These are phyloP conservation scores for Azemiops feae DNA, from an alignment of 2,113 vertebrate species.

Conservation along the genomic window DNA sequence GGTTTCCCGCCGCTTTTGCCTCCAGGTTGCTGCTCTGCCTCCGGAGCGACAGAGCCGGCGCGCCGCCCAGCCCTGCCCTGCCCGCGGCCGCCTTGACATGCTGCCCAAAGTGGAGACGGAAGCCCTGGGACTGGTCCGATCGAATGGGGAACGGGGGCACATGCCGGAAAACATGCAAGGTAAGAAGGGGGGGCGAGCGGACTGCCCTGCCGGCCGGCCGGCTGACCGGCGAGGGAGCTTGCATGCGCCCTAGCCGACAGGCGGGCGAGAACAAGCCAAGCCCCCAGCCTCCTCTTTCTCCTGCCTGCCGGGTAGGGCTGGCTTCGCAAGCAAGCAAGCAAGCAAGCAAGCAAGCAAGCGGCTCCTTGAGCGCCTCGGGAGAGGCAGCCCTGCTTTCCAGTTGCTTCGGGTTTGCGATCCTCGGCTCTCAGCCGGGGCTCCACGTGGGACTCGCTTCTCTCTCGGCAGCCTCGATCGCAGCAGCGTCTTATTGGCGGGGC, in stretches of 20 bases:
- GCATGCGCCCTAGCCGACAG: neutral
- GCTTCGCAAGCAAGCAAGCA: neutral
- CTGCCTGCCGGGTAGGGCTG: neutral
- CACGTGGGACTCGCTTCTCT: neutral
- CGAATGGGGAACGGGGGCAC: constrained; percentile 95
- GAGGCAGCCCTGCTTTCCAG: neutral
- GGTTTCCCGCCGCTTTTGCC: neutral
- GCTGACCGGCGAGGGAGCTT: constrained; percentile 21
- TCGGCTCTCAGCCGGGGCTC: neutral
- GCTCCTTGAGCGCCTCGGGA: neutral
- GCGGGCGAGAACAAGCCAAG: constrained; percentile 13
- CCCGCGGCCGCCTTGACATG: constrained; percentile 88
- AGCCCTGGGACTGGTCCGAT: constrained; percentile 88
- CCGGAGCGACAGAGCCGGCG: constrained; percentile 68
- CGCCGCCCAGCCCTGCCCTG: constrained; percentile 61
- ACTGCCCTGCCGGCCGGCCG: neutral
- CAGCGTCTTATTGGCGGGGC: neutral
- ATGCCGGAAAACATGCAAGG: constrained; percentile 98
- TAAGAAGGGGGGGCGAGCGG: constrained; percentile 66
- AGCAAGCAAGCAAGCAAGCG: neutral
- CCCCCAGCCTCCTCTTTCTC: neutral
- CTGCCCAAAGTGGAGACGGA: constrained; percentile 98
- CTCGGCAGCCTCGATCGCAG: neutral
- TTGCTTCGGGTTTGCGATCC: neutral
- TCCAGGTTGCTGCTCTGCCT: constrained; percentile 82